Base-by-base conservation (phyloP, 2,113 vertebrate genomes). In the Microcebus jonahi region DNA sequence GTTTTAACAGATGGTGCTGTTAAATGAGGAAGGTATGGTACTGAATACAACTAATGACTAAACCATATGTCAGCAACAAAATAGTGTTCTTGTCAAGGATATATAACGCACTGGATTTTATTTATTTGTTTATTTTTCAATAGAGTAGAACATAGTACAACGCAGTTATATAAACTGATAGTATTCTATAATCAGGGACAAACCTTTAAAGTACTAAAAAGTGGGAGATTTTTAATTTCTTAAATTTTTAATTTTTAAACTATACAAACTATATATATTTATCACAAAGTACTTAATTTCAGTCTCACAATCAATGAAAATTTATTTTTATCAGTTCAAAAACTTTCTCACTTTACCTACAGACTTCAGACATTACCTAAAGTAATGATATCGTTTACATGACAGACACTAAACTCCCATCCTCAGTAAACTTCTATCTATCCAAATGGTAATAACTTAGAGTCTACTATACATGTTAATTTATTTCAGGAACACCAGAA, bases 11-110 rank as follows among this genome's bases (percentile, higher is more conserved):
- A 97, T 87, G 76, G 68, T 70, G 88, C 79, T 6, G 0, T 91
- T 97, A 90, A 91, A 92, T 59, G 45, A 95, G 65, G 93, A 97
- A 95, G 96, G 91, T 90, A 97, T 13, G 14, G 86, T 25, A 96
- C 75, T 65, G 55, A 97, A 91, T 67, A 75, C 65, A 75, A 96
- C 90, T 81, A 89, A 85, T 94, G 76, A 97, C 73, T 68, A 94
- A 88, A 88, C n/a, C 55, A 42, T 12, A 71, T 95, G 91, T 94
- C 94, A 97, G 31, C 2, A 21, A 67, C 91, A 95, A 96, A 97
- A 93, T 0, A 13, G 18, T 96, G 5, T 0, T 96, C 71, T 48
- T 57, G 1, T 45, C 92, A 75, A 96, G 45, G 42, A 68, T 45
- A 45, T 50, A 42, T 4, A 96, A 29, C 36, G 93, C 61, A 83